These are phyloP conservation scores for Brachyalestes nurse DNA, from an alignment of 2,797 vertebrate species.

Conservation along the genomic window DNA sequence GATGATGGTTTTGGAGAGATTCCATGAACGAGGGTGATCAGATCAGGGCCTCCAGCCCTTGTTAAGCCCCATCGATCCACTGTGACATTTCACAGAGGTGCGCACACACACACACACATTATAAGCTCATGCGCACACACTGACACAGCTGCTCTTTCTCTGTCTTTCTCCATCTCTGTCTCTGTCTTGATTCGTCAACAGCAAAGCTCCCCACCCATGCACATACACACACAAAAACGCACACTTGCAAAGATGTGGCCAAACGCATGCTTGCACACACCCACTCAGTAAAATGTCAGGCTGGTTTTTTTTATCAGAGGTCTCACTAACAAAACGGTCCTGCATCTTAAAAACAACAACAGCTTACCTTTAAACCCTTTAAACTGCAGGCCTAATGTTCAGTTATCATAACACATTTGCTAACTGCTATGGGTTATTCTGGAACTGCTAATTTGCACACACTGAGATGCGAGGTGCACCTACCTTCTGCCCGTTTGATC, in stretches of 20 bases:
- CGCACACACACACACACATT: slow-evolving; percentile 42
- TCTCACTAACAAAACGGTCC: background rate
- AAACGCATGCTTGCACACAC: slow-evolving; percentile 41
- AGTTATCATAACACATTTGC: no score
- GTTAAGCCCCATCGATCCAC: slow-evolving; percentile 81
- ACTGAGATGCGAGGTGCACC: no score
- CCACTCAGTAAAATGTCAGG: slow-evolving; percentile 40
- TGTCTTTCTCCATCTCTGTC: slow-evolving; percentile 49
- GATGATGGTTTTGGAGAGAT: slow-evolving; percentile 52
- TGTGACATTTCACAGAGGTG: slow-evolving; percentile 82
- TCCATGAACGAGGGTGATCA: slow-evolving; percentile 53
- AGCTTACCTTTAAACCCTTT: background rate
- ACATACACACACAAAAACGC: slow-evolving; percentile 27
- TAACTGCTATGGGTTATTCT: background rate
- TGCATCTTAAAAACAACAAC: background rate
- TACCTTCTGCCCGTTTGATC: no score
- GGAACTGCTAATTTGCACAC: no score
- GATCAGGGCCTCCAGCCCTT: slow-evolving; percentile 77
- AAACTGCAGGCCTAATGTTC: background rate
- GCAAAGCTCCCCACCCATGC: slow-evolving; percentile 45
- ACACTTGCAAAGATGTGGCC: slow-evolving; percentile 23
- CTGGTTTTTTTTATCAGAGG: slow-evolving; percentile 14
- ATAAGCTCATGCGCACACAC: slow-evolving; percentile 30
- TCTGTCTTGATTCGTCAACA: slow-evolving; percentile 44
- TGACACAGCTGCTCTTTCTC: slow-evolving; percentile 49